These are phyloP conservation scores for Ptilodon capucinus DNA, from an alignment of 2,888 invertebrate species.

Conservation along the genomic window DNA sequence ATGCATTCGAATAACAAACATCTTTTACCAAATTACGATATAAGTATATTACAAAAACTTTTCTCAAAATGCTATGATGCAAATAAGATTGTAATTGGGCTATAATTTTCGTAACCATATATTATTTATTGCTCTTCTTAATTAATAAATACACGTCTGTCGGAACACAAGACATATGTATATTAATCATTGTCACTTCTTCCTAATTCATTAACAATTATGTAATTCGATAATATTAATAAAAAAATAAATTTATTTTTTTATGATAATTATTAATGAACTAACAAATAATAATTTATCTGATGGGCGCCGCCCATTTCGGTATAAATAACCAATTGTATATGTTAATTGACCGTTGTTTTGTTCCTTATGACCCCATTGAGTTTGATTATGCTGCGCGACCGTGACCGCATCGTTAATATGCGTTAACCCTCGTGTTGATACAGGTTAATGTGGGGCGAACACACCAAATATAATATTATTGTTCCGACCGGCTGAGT, in stretches of 20 bases:
- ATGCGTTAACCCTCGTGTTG: constrained; percentile 7
- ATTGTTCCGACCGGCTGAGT: constrained; percentile 14
- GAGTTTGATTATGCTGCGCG: constrained; percentile 12
- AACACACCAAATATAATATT: constrained; percentile 12
- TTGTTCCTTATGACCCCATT: constrained; percentile 25
- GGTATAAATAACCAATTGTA: constrained; percentile 6
- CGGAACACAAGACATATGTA: constrained; percentile 23
- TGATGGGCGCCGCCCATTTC: not conserved
- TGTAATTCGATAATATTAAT: constrained; percentile 18
- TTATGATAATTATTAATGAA: not conserved
- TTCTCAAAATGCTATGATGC: constrained; percentile 18
- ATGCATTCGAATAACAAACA: not conserved
- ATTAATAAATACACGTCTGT: constrained; percentile 25
- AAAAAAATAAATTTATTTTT: not conserved
- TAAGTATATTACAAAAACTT: constrained; percentile 8
- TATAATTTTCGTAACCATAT: constrained; percentile 26
- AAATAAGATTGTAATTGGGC: constrained; percentile 30
- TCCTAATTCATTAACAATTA: constrained; percentile 34
- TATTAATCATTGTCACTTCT: constrained; percentile 28
- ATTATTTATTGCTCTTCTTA: constrained; percentile 30
- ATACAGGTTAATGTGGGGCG: constrained; percentile 21
- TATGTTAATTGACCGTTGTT: constrained; percentile 5
- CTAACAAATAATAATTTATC: not conserved
- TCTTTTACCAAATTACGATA: not conserved
- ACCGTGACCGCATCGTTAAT: constrained; percentile 19